Percentiles rank a stretch among this genome's conserved stretches.
Evolutionary conservation across 2,797 vertebrate genomes (phyloP).

Genomic region (Balearica regulorum): DNA sequence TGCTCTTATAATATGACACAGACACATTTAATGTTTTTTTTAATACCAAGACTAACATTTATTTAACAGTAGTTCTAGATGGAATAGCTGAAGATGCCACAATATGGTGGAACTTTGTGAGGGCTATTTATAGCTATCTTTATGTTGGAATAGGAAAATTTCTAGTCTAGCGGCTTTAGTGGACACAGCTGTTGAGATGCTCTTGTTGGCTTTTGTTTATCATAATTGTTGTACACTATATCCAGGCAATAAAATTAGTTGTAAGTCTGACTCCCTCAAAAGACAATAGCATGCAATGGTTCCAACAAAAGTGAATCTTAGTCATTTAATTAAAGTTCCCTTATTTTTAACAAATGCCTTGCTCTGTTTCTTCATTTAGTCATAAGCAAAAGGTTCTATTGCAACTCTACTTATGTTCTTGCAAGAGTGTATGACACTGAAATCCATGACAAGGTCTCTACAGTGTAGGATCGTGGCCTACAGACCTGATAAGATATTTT

Average conservation of each 20-base stretch:
- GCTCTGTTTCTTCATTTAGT: not conserved
- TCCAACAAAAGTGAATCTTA: not conserved
- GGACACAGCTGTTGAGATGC: not conserved
- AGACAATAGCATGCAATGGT: not conserved
- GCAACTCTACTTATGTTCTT: not conserved
- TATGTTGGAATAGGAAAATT: not conserved
- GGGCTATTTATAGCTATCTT: not conserved
- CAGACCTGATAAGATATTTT: not conserved
- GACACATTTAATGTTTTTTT: not conserved
- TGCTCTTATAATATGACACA: not conserved
- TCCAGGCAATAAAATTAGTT: not conserved
- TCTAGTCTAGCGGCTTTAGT: not conserved
- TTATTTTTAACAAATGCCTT: not conserved
- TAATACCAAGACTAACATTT: not conserved
- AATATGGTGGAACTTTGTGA: not conserved
- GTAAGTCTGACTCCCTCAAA: not conserved
- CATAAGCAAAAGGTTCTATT: not conserved
- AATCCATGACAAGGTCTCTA: not conserved
- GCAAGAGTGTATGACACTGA: not conserved
- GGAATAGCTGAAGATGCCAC: not conserved
- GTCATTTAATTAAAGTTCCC: not conserved
- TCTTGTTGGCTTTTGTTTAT: not conserved
- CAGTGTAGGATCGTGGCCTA: not conserved
- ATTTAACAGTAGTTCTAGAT: not conserved
- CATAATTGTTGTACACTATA: not conserved